Percentiles rank a stretch among this genome's conserved stretches.
These are phyloP conservation scores for Pseudomyrmex cubaensis DNA, from an alignment of 1,140 invertebrate species.

Conservation along the genomic window DNA sequence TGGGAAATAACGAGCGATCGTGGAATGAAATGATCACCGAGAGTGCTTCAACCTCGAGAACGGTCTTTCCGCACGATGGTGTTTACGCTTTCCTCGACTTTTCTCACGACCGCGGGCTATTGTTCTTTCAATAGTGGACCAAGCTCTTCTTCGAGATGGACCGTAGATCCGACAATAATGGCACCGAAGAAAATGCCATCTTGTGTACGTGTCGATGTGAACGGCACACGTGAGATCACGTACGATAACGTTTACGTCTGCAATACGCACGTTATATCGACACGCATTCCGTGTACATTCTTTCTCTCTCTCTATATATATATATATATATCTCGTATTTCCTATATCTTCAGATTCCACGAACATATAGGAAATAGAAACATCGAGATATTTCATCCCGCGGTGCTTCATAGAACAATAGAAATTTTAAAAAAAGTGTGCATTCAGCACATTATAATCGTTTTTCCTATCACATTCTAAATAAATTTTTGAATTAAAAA, in stretches of 20 bases:
- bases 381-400: background rate
- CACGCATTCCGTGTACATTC: conserved; percentile 23
- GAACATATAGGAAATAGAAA: background rate
- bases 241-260: conserved; percentile 29
- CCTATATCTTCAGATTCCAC: background rate
- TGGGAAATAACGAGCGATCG: conserved; percentile 25
- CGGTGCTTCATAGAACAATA: background rate
- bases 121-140: conserved; percentile 55
- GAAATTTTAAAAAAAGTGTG: background rate
- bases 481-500: background rate
- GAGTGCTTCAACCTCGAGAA: conserved; percentile 36
- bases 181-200: conserved; percentile 52
- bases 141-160: conserved; percentile 44
- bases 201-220: conserved; percentile 45
- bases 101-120: background rate
- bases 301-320: background rate
- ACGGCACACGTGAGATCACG: conserved; percentile 40
- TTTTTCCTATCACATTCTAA: too few relatives aligned
- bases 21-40: conserved; percentile 39
- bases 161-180: conserved; percentile 62
- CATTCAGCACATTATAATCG: background rate
- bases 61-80: conserved; percentile 19
- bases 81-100: conserved; percentile 38
- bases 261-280: conserved; percentile 45
- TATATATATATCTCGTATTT: background rate